Evolutionary conservation across 2,888 invertebrate genomes (phyloP).

Genomic region (Eurois occulta): DNA sequence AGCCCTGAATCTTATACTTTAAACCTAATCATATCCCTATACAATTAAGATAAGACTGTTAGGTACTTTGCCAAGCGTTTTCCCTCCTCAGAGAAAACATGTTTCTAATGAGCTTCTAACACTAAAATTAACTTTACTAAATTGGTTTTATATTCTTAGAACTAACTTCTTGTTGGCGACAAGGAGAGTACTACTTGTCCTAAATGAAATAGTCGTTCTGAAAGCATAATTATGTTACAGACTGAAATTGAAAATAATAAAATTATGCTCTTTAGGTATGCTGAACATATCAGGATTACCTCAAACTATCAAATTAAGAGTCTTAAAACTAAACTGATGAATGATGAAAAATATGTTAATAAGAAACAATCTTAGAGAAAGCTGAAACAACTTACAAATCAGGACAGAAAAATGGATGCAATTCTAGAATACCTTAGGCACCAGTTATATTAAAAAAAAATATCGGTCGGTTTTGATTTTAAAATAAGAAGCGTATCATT

Average conservation of each 20-base stretch:
- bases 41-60: slow-evolving; percentile 2
- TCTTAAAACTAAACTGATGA: no score
- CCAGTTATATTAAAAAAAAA: no score
- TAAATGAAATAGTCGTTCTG: background rate
- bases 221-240: background rate
- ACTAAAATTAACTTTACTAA: background rate
- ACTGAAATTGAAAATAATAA: background rate
- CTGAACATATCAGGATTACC: no score
- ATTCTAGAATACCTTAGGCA: no score
- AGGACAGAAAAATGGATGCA: no score
- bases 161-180: background rate
- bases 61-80: background rate
- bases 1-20: background rate
- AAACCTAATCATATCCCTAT: background rate
- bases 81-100: background rate
- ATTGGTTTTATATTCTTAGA: slow-evolving; percentile 1
- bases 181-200: background rate
- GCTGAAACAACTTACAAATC: no score
- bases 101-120: slow-evolving; percentile 1
- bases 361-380: no score
- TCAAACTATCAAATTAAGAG: no score
- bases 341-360: no score
- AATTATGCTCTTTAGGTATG: no score
- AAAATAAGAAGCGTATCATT: no score
- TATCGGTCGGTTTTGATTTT: no score